Base-by-base conservation (phyloP, 2,797 vertebrate genomes). In the Xenops minutus region DNA sequence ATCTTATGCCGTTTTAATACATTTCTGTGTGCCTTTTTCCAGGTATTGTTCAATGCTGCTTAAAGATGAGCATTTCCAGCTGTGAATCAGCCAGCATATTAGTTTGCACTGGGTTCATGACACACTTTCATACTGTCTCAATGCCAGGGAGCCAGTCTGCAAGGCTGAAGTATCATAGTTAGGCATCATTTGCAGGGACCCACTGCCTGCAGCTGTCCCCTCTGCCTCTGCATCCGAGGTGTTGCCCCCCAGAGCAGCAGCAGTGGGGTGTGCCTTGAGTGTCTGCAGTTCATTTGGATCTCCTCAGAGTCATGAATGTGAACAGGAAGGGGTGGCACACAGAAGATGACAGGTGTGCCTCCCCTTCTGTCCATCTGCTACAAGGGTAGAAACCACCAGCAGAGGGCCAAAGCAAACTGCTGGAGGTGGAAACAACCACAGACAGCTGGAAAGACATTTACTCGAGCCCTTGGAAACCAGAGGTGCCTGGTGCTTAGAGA, bases 1-100 rank as follows among this genome's bases (percentile, higher is more conserved):
- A 12, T 82, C 34, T 79, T 61, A 49, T 2, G 48, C 75, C 88
- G 64, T 88, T 89, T 91, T 52, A 92, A 87, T 67, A 56, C 5
- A 2, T 67, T n/a, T 73, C 36, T 67, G 4, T 39, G 16, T 64
- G 75, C 78, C 90, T 83, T 92, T 93, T 96, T 41, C 93, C 89
- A 81, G 91, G 75, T 92, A 75, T 95, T 95, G 81, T 80, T 92
- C 89, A 86, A 39, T 64, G 46, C 54, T 78, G 37, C 51, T 76
- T 91, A 80, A 91, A 93, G 64, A 69, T 82, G 36, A 83, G 36
- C 22, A 39, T 88, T 95, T 87, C 85, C 75, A 92, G 75, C 61
- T 87, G 81, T 73, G 64, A 71, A 67, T 68, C 46, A 90, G 54
- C 16, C 52, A 63, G 43, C 18, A 7, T 79, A 4, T 74, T 87